Percentiles rank a stretch among this genome's conserved stretches.
Conservation (phyloP, 1,140 invertebrate species). For the Drosophila tani region DNA sequence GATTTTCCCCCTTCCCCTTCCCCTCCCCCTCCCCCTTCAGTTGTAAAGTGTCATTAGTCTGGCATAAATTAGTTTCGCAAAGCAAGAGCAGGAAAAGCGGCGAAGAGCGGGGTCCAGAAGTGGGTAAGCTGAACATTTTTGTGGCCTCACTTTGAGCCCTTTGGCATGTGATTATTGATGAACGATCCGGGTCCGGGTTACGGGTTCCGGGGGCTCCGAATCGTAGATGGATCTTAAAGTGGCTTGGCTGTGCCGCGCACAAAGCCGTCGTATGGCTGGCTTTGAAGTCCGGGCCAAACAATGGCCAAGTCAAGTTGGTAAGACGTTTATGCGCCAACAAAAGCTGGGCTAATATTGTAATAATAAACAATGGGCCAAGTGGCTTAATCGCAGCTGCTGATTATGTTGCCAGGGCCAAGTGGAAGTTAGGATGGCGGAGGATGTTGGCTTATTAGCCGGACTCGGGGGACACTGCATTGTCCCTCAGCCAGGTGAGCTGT, state of each 20-base stretch:
- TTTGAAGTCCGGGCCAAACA: slow-evolving; percentile 68
- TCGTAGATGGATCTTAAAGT: slow-evolving; percentile 37
- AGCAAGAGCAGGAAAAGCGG: background rate
- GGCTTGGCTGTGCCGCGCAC: slow-evolving; percentile 34
- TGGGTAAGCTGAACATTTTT: slow-evolving; percentile 57
- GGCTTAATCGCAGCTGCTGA: slow-evolving; percentile 81
- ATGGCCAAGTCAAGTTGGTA: slow-evolving; percentile 45
- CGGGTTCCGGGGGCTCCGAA: slow-evolving; percentile 33
- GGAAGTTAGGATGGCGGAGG: background rate
- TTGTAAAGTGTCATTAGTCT: slow-evolving; percentile 83
- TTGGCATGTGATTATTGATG: slow-evolving; percentile 80
- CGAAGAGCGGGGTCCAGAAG: background rate
- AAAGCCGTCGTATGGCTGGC: background rate
- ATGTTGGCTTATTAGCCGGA: slow-evolving; percentile 29
- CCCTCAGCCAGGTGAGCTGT: slow-evolving; percentile 17
- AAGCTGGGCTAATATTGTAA: slow-evolving; percentile 82
- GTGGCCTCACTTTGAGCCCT: slow-evolving; percentile 71
- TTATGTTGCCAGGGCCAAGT: slow-evolving; percentile 77
- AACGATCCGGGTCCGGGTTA: slow-evolving; percentile 57
- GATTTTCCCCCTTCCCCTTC: background rate
- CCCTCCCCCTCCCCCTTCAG: background rate
- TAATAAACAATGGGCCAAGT: slow-evolving; percentile 81
- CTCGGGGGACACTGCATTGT: slow-evolving; percentile 15
- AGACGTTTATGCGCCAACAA: slow-evolving; percentile 64
- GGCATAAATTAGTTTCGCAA: slow-evolving; percentile 79